These are phyloP conservation scores for Leuciscus idus DNA, from an alignment of 2,113 vertebrate species.

Conservation along the genomic window DNA sequence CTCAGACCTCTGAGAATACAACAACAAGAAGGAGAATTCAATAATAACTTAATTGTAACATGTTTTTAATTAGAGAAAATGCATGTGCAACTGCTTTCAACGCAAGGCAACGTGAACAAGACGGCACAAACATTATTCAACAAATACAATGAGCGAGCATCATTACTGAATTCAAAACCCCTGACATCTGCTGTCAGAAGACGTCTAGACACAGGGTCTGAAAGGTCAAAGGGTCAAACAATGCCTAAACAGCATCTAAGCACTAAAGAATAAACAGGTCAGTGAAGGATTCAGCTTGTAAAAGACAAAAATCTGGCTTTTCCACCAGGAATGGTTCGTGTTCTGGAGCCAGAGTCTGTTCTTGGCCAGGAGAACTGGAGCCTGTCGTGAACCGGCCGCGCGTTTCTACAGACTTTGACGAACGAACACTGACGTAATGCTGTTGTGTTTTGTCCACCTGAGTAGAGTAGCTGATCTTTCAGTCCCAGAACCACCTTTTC, in stretches of 20 bases:
- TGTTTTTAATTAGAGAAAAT: background rate
- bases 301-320: background rate
- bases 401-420: no score
- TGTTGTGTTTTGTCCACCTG: no score
- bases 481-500: no score
- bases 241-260: background rate
- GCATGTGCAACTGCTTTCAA: background rate
- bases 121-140: background rate
- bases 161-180: conserved; percentile 5
- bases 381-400: no score
- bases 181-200: conserved; percentile 2
- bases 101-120: background rate
- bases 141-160: background rate
- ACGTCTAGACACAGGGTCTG: conserved; percentile 23
- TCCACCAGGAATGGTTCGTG: no score
- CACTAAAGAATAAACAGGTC: background rate
- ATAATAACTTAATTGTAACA: background rate
- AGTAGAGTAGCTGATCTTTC: no score
- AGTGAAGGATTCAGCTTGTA: background rate
- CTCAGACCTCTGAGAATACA: conserved; percentile 8
- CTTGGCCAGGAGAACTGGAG: no score
- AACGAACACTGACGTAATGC: no score
- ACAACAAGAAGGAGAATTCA: background rate
- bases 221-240: conserved; percentile 8
- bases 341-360: no score